Evolutionary conservation across 2,888 invertebrate species (phyloP), one percentile per base, ranked within the genome.

Genomic region (Julus scandinavius): DNA sequence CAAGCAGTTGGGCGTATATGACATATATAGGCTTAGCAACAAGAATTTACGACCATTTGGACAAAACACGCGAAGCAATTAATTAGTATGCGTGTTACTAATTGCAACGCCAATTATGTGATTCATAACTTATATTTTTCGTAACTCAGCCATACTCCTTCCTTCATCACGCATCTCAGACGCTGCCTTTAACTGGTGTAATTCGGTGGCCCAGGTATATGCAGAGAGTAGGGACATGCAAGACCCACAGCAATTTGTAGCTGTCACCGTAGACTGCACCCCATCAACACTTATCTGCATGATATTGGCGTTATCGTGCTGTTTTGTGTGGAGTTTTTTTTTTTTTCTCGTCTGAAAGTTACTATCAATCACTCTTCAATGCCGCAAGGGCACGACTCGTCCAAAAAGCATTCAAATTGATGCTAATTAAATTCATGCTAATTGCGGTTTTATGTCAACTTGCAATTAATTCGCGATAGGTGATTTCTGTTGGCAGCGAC

Each of bases 81-180:
- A n/a, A 63, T 63, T 63, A 63, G 63, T n/a, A 20, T 20, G 63
- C 63, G 63, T 63, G 63, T 63, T 63, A n/a, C 63, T 63, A 63
- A 63, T 63, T 63, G 63, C 63, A n/a, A 20, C 63, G 63, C 63
- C 63, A 63, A 63, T 63, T 63, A 63, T 5, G n/a, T 63, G 63
- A 63, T 63, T 63, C 63, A 63, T 63, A 63, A 63, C n/a, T 63
- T 63, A 63, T 20, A n/a, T n/a, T n/a, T 20, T 63, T 63, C n/a
- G 63, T n/a, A 20, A 63, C 20, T 63, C n/a, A 63, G n/a, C 4
- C 20, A 63, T 20, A 20, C 9, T 20, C n/a, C 63, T 63, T 20
- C n/a, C 63, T 63, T 20, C 63, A 15, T n/a, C 63, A 63, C 63
- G 63, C 63, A 63, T 20, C n/a, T 63, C 63, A n/a, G 63, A 63